These are phyloP conservation scores for Melanogrammus aeglefinus DNA, from an alignment of 2,797 vertebrate genomes.

Conservation along the genomic window DNA sequence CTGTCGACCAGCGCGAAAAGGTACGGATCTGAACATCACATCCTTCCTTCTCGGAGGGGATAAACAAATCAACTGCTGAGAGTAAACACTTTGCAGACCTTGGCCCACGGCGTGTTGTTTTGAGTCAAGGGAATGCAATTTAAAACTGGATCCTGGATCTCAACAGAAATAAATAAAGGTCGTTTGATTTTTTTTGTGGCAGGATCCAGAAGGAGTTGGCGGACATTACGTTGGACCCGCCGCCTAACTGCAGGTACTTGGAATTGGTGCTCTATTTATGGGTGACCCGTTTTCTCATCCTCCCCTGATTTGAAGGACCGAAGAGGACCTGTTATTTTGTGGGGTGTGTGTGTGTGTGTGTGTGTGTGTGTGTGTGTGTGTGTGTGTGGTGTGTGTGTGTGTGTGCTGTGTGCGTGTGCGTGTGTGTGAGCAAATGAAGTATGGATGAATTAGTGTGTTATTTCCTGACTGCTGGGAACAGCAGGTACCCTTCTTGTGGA, in stretches of 20 bases:
- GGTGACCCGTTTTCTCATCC: neutral
- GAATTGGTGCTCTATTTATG: neutral
- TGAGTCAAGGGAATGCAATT: too few species aligned
- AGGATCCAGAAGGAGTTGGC: slow-evolving; percentile 98
- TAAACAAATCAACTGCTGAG: too few species aligned
- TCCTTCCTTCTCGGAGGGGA: too few species aligned
- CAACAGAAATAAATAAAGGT: slow-evolving; percentile 6
- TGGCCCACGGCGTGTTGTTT: too few species aligned
- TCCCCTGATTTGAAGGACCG: neutral
- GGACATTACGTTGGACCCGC: slow-evolving; percentile 94
- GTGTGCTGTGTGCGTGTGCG: slow-evolving; percentile 16
- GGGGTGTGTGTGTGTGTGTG: neutral
- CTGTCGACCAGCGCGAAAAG: slow-evolving; percentile 96
- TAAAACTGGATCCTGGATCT: too few species aligned
- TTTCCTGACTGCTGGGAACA: neutral
- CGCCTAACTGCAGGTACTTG: slow-evolving; percentile 92
- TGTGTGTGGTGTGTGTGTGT: slow-evolving; percentile 14
- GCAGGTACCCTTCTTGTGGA: neutral
- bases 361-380: neutral
- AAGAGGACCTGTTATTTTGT: neutral
- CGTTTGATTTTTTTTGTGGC: slow-evolving; percentile 29
- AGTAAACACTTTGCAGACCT: too few species aligned
- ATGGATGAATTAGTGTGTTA: neutral
- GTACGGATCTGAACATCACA: slow-evolving; percentile 54
- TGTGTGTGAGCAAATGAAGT: neutral